Percentiles rank a stretch among this genome's conserved stretches.
phyloP scores from a whole-genome alignment of 2,113 vertebrate species.

The Labeo rohita region DNA sequence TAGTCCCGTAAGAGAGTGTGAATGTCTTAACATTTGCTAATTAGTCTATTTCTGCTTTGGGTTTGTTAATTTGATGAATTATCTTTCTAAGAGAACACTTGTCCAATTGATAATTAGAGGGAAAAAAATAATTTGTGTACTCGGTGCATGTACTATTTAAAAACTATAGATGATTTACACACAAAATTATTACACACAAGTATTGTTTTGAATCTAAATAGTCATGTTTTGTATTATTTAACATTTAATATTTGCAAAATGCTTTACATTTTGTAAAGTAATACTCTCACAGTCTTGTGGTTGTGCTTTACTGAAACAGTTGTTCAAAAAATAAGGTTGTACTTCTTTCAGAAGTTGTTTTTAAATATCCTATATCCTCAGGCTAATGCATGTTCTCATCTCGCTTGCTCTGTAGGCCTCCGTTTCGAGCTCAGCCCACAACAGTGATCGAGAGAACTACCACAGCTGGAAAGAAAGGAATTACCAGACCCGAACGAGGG shows the following conservation, averaged over 20 bases:
- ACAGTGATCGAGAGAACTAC: conserved; percentile 7
- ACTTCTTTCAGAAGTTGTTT: not conserved
- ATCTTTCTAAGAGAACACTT: conserved; percentile 43
- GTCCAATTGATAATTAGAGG: conserved; percentile 39
- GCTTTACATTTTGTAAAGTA: not conserved
- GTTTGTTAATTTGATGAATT: conserved; percentile 57
- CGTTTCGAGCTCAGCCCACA: conserved; percentile 5
- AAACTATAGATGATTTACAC: not conserved
- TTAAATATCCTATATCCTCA: not conserved
- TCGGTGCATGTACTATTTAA: not conserved
- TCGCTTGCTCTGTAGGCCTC: not conserved
- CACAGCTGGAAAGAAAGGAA: conserved; percentile 45
- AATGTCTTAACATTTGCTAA: conserved; percentile 54
- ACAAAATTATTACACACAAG: not conserved
- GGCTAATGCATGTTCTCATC: conserved; percentile 1
- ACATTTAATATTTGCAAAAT: not conserved
- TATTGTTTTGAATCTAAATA: not conserved
- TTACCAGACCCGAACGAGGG: conserved; percentile 29
- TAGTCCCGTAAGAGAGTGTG: conserved; percentile 53
- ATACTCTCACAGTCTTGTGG: not conserved
- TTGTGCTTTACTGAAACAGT: not conserved
- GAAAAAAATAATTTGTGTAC: conserved; percentile 31
- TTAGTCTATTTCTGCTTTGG: conserved; percentile 48
- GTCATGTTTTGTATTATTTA: not conserved
- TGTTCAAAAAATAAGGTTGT: not conserved